These are phyloP conservation scores for Ochotona princeps DNA, from an alignment of 2,113 vertebrate genomes.

Conservation along the genomic window DNA sequence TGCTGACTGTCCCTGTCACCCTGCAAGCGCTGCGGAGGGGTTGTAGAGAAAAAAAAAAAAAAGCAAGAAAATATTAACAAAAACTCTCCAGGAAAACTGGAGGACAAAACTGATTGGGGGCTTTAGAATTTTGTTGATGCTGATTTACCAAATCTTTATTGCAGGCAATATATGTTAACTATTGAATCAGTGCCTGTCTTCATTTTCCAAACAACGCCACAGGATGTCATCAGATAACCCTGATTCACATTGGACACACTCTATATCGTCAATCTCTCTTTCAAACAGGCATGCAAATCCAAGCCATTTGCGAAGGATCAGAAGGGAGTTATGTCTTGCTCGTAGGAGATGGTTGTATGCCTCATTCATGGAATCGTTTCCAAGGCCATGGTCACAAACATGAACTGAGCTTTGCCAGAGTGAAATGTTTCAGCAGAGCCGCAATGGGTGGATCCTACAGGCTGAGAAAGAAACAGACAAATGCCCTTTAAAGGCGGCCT, in stretches of 20 bases:
- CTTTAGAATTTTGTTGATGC: neutral
- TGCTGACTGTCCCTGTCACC: constrained; percentile 69
- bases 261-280: constrained; percentile 58
- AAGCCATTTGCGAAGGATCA: constrained; percentile 59
- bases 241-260: constrained; percentile 44
- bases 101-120: no score
- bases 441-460: constrained; percentile 62
- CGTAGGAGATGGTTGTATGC: constrained; percentile 68
- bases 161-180: constrained; percentile 4
- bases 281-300: constrained; percentile 69
- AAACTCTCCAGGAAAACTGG: neutral
- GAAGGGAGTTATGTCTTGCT: constrained; percentile 68
- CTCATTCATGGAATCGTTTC: constrained; percentile 77
- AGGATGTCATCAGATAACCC: neutral
- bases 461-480: constrained; percentile 68
- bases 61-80: neutral
- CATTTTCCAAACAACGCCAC: constrained; percentile 26
- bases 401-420: constrained; percentile 63
- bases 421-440: constrained; percentile 55
- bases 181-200: constrained; percentile 50
- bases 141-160: constrained; percentile 26
- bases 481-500: constrained; percentile 68
- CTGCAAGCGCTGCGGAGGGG: neutral
- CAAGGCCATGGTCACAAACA: constrained; percentile 72
- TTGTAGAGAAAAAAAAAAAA: neutral